Base-by-base conservation (phyloP, 1,140 invertebrate genomes). In the Doryteuthis pealeii region DNA sequence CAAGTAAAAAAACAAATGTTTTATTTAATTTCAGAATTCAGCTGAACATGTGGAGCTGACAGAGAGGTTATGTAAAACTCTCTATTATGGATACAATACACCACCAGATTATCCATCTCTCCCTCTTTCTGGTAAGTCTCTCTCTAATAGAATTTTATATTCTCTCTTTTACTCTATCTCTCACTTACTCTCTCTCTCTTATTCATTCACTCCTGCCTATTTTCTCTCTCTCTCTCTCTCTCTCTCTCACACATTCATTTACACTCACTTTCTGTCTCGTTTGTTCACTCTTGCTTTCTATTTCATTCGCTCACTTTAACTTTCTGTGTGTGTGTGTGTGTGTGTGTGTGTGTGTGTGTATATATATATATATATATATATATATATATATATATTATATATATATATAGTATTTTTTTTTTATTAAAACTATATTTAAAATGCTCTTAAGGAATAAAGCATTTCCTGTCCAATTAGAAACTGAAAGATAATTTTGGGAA, bases 51-150 rank as follows among this genome's bases (percentile, higher is more conserved):
- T 79, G 26, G 70, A 76, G 32, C 75, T 82, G 31, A 74, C 94
- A 71, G 91, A 92, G 78, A 90, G 94, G 77, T 93, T 96, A 72
- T 91, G 90, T 0, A 96, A 96, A 87, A 93, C 94, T 0, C 88
- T 96, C 6, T 96, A 96, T 85, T 96, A 95, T 90, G 92, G 93
- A 65, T 91, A 92, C 86, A 85, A 93, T 54, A 92, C 93, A 32
- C 88, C 88, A 69, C 91, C 92, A 73, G 92, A 93, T 79, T 90
- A 92, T 74, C 88, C 94, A 22, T 94, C 93, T 83, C 89, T 95
- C 49, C 93, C 93, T 69, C 91, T 94, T 71, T 94, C 93, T 88
- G 93, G 93, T 93, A 86, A 85, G 88, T 73, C 10, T 6, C n/a
- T 58, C n/a, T 35, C 3, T 22, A 32, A 70, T 14, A 54, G 32